phyloP scores from a whole-genome alignment of 2,113 vertebrate species.

The Ctenomys sociabilis region DNA sequence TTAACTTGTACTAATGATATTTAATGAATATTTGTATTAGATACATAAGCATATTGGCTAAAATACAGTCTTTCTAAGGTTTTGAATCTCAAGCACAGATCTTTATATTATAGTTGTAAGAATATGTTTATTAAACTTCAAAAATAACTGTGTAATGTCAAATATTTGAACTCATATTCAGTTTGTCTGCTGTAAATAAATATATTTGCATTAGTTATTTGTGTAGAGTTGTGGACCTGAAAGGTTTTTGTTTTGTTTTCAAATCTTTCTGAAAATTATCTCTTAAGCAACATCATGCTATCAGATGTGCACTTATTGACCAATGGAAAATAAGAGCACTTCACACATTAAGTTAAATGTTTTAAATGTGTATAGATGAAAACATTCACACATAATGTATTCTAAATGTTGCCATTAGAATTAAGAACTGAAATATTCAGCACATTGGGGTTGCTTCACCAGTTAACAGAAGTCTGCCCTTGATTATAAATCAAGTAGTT shows the following conservation, averaged over 20 bases:
- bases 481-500: constrained; percentile 23
- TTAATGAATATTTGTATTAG: neutral
- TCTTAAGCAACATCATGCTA: neutral
- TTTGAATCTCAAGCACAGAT: constrained; percentile 20
- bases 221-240: neutral
- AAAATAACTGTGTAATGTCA: neutral
- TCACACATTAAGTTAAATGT: constrained; percentile 8
- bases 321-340: neutral
- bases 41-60: neutral
- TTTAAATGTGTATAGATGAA: neutral
- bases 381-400: neutral
- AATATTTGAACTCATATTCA: neutral
- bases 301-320: constrained; percentile 31
- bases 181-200: neutral
- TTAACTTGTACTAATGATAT: neutral
- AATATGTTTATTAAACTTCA: neutral
- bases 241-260: neutral
- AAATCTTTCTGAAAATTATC: constrained; percentile 9
- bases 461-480: neutral
- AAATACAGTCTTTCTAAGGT: neutral
- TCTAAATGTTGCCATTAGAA: neutral
- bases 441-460: neutral
- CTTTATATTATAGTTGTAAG: neutral
- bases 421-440: neutral
- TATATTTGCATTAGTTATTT: neutral